Evolutionary conservation across 2,113 vertebrate genomes (phyloP).

Genomic region (Acrocephalus kingi): DNA sequence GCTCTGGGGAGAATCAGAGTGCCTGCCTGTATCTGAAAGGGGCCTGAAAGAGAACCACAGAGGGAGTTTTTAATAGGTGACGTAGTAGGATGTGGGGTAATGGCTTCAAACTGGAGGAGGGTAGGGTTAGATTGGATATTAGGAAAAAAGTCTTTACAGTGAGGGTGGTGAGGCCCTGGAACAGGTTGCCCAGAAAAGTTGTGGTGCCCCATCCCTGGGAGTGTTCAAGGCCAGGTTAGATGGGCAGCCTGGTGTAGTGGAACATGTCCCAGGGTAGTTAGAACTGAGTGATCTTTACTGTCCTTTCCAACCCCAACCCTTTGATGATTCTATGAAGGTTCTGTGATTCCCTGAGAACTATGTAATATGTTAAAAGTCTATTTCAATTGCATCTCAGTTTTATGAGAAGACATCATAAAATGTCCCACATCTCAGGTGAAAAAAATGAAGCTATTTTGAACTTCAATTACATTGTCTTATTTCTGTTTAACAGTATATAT

Average conservation of each 20-base stretch:
- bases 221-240: neutral
- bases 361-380: neutral
- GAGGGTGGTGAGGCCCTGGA: neutral
- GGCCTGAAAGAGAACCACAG: neutral
- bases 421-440: neutral
- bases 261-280: neutral
- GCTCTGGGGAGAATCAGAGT: neutral
- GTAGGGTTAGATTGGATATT: neutral
- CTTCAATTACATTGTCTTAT: neutral
- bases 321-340: neutral
- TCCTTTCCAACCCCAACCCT: neutral
- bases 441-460: neutral
- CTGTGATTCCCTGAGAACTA: neutral
- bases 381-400: neutral
- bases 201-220: neutral
- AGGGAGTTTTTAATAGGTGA: neutral
- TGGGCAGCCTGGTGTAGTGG: neutral
- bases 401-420: neutral
- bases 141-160: neutral
- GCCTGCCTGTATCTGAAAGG: neutral
- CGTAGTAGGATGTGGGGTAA: neutral
- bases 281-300: neutral
- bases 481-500: neutral
- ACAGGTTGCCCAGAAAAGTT: neutral
- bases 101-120: neutral